Conservation (phyloP, 2,113 vertebrate species). For the Fulica atra region DNA sequence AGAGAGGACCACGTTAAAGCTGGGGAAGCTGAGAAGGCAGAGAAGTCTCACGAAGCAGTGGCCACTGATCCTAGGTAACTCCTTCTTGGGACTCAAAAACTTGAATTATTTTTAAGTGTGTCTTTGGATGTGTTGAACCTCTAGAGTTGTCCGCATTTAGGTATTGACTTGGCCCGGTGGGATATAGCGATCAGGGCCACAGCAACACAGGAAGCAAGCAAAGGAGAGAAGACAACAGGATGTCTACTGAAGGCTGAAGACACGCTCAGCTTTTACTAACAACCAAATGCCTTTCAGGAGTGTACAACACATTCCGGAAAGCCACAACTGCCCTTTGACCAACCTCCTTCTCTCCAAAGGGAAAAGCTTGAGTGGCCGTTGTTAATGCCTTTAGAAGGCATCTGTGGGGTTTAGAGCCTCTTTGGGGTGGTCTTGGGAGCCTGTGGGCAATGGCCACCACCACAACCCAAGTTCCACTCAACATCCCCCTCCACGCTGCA, state of each 20-base stretch:
- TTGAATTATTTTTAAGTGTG: background rate
- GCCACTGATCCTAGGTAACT: background rate
- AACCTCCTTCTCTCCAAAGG: background rate
- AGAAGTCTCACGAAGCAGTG: background rate
- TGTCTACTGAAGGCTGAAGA: background rate
- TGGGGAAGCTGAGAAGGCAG: background rate
- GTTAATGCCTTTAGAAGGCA: background rate
- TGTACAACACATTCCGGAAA: background rate
- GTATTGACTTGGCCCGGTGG: background rate
- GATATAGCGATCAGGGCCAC: background rate
- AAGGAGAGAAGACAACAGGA: background rate
- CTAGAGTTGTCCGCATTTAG: background rate
- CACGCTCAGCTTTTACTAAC: fast-evolving
- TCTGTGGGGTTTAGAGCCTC: background rate
- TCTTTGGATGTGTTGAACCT: background rate
- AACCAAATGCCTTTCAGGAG: background rate
- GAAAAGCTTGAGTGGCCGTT: background rate
- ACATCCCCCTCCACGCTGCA: background rate
- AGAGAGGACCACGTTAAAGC: background rate
- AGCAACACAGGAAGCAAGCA: background rate
- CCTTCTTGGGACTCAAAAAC: background rate
- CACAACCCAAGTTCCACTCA: background rate
- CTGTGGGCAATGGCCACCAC: fast-evolving
- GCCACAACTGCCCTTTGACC: background rate
- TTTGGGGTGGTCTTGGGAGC: background rate